Percentiles rank a stretch among this genome's conserved stretches.
Evolutionary conservation across 2,888 invertebrate genomes (phyloP).

Genomic region (Acheta domesticus): DNA sequence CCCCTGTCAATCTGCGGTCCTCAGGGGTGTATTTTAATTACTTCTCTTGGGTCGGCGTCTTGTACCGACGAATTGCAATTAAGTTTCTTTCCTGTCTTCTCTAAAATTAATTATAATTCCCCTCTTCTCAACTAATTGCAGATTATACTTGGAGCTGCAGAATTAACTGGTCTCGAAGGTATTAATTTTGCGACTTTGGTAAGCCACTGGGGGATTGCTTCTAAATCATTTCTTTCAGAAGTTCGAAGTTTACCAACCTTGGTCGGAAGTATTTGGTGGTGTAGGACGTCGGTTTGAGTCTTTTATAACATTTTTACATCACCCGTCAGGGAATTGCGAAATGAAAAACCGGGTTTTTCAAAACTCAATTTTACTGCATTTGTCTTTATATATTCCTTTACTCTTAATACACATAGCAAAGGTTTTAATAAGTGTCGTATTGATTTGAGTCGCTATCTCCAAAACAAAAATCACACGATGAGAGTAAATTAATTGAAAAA

Average conservation of each 20-base stretch:
- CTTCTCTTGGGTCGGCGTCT: neutral
- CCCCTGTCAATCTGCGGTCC: neutral
- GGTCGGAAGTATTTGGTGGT: no score
- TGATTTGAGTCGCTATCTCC: no score
- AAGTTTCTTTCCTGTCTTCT: neutral
- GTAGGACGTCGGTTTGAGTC: no score
- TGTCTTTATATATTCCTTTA: no score
- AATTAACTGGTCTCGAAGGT: neutral
- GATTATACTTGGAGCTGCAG: conserved; percentile 6
- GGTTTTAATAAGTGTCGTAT: no score
- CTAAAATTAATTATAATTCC: conserved; percentile 19
- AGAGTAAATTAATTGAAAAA: no score
- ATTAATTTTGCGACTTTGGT: neutral
- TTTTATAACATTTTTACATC: no score
- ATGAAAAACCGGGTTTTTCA: no score
- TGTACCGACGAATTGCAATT: neutral
- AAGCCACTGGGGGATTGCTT: neutral
- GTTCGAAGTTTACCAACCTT: neutral
- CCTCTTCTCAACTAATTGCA: conserved; percentile 6
- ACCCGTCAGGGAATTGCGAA: no score
- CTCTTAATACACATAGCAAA: no score
- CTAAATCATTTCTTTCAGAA: neutral
- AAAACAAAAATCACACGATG: no score
- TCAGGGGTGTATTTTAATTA: neutral
- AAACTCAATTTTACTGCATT: no score